phyloP scores from a whole-genome alignment of 1,140 invertebrate genomes.

The Lordiphosa clarofinis region DNA sequence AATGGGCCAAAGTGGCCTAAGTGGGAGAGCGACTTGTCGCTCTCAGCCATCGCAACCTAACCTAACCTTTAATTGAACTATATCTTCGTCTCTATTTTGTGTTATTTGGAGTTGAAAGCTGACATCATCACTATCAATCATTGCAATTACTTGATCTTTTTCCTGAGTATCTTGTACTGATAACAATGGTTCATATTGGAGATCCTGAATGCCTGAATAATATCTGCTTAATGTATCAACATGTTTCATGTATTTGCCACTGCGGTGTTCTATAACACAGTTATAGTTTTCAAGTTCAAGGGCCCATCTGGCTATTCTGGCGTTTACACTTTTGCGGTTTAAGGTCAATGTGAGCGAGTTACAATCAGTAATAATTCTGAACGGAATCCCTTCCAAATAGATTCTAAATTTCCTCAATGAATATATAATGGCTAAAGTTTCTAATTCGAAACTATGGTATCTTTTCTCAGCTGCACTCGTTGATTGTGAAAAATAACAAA shows the following conservation, averaged over 20 bases:
- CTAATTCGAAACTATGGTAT: constrained; percentile 9
- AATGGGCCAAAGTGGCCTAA: too few species aligned
- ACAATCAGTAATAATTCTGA: constrained; percentile 7
- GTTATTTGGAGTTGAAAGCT: too few species aligned
- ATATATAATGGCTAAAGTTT: neutral
- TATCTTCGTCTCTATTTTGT: too few species aligned
- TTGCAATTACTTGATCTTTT: too few species aligned
- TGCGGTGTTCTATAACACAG: neutral
- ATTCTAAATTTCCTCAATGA: constrained; percentile 4
- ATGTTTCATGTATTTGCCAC: constrained; percentile 9
- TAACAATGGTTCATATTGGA: too few species aligned
- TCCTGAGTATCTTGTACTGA: too few species aligned
- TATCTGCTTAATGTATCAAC: constrained; percentile 1
- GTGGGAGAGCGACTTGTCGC: too few species aligned
- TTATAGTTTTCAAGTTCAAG: constrained; percentile 8
- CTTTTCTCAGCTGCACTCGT: constrained; percentile 1
- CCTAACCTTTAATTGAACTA: too few species aligned
- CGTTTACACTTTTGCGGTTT: neutral
- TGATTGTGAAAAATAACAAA: constrained; percentile 8
- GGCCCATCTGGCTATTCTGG: constrained; percentile 1
- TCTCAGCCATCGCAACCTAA: too few species aligned
- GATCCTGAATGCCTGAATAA: too few species aligned
- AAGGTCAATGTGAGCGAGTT: constrained; percentile 4
- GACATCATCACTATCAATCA: too few species aligned
- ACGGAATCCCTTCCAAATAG: constrained; percentile 4